A percentile compares a stretch with the other conserved stretches of the same genome.
These are phyloP conservation scores for Belonocnema kinseyi DNA, from an alignment of 1,140 invertebrate species.

Conservation along the genomic window DNA sequence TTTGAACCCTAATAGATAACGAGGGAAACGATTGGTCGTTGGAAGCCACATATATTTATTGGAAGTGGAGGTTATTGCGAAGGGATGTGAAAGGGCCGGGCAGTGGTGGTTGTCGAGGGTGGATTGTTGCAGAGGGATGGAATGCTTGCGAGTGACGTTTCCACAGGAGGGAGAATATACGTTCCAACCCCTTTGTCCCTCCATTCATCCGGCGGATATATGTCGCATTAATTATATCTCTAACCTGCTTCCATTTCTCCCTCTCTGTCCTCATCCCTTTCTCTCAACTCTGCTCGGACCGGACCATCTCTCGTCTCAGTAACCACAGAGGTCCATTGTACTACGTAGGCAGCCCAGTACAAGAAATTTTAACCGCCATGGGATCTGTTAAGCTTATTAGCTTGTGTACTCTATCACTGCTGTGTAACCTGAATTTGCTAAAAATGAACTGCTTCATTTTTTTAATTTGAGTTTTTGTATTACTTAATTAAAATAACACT, in stretches of 20 bases:
- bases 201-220: constrained; percentile 58
- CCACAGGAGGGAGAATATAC: constrained; percentile 47
- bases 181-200: constrained; percentile 50
- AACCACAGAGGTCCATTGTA: constrained; percentile 69
- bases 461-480: neutral
- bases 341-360: constrained; percentile 48
- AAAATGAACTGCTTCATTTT: constrained; percentile 33
- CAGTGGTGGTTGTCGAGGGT: constrained; percentile 10
- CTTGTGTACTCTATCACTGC: constrained; percentile 55
- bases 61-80: constrained; percentile 5
- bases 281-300: constrained; percentile 58
- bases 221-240: constrained; percentile 66
- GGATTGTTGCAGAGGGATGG: constrained; percentile 12
- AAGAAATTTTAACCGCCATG: constrained; percentile 56
- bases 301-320: constrained; percentile 62
- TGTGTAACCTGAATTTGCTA: constrained; percentile 43
- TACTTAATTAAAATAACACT: too few relatives aligned
- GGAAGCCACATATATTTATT: constrained; percentile 1
- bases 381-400: constrained; percentile 71
- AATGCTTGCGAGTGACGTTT: constrained; percentile 39
- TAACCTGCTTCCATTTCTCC: constrained; percentile 34
- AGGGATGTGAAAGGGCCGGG: constrained; percentile 22
- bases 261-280: constrained; percentile 35
- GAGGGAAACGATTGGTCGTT: constrained; percentile 3
- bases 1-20: neutral